A percentile compares a stretch with the other conserved stretches of the same genome.
phyloP scores from a whole-genome alignment of 2,113 vertebrate species.

The Hylia prasina region DNA sequence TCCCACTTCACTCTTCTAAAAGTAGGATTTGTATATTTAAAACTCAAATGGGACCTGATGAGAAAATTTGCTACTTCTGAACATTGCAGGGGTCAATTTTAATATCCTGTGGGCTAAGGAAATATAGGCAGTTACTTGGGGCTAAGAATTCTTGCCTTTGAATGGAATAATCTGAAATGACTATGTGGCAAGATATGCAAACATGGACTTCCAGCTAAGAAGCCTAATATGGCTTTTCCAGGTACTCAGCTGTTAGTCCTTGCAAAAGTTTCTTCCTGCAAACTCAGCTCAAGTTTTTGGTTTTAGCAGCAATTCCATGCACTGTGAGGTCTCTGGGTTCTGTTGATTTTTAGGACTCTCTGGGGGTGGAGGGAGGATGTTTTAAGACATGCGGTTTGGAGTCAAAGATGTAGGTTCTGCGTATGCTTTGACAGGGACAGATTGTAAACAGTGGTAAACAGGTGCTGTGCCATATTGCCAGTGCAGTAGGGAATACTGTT shows the following conservation, averaged over 20 bases:
- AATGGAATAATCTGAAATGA: slow-evolving; percentile 52
- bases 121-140: slow-evolving; percentile 21
- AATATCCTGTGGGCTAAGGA: slow-evolving; percentile 1
- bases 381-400: neutral
- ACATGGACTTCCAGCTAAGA: slow-evolving; percentile 40
- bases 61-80: slow-evolving; percentile 44
- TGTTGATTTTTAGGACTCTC: neutral
- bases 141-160: slow-evolving; percentile 49
- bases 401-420: neutral
- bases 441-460: neutral
- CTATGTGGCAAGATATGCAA: slow-evolving; percentile 34
- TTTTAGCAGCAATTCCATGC: neutral
- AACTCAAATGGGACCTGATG: slow-evolving; percentile 52
- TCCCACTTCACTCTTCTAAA: slow-evolving; percentile 29
- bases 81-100: slow-evolving; percentile 60
- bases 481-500: neutral
- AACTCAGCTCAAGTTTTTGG: neutral
- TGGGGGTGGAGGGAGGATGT: neutral
- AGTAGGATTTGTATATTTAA: slow-evolving; percentile 44
- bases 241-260: neutral
- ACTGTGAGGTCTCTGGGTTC: neutral
- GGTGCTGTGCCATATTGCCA: neutral
- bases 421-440: neutral
- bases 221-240: neutral
- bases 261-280: neutral